phyloP scores from a whole-genome alignment of 2,888 invertebrate species.

The Diogma glabrata region DNA sequence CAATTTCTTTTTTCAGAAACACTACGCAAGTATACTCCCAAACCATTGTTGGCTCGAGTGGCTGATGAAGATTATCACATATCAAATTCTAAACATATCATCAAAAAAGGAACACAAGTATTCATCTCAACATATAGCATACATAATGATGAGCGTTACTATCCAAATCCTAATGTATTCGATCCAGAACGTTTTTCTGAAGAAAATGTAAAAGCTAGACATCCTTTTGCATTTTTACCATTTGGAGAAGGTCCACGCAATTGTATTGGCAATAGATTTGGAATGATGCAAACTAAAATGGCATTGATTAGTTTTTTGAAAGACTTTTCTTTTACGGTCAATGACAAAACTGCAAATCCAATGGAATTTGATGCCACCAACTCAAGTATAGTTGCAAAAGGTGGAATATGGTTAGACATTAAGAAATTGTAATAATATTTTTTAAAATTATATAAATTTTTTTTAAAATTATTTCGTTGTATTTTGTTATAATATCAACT shows the following conservation, averaged over 20 bases:
- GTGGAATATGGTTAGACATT: slow-evolving; percentile 18
- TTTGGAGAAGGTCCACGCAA: slow-evolving; percentile 32
- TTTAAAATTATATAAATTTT: too few relatives aligned
- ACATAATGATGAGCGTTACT: slow-evolving; percentile 36
- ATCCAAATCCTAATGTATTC: slow-evolving; percentile 34
- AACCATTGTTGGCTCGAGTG: slow-evolving; percentile 28
- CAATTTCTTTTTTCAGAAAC: slow-evolving; percentile 29
- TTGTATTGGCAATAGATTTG: slow-evolving; percentile 30
- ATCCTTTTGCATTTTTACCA: slow-evolving; percentile 30
- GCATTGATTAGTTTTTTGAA: slow-evolving; percentile 23
- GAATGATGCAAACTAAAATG: slow-evolving; percentile 27
- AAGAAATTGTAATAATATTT: too few relatives aligned
- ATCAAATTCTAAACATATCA: slow-evolving; percentile 23
- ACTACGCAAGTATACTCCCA: slow-evolving; percentile 37
- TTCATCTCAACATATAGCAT: slow-evolving; percentile 31
- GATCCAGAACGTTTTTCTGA: slow-evolving; percentile 37
- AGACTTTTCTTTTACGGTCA: slow-evolving; percentile 1
- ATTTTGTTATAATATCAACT: too few relatives aligned
- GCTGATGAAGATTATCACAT: slow-evolving; percentile 29
- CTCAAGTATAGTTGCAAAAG: slow-evolving; percentile 13
- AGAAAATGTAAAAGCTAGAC: slow-evolving; percentile 24
- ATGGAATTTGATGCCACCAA: slow-evolving; percentile 5
- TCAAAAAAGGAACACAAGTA: slow-evolving; percentile 29
- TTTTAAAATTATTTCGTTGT: too few relatives aligned
- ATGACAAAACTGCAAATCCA: slow-evolving; percentile 1